phyloP scores from a whole-genome alignment of 2,888 invertebrate species.

The Coremacera marginata region DNA sequence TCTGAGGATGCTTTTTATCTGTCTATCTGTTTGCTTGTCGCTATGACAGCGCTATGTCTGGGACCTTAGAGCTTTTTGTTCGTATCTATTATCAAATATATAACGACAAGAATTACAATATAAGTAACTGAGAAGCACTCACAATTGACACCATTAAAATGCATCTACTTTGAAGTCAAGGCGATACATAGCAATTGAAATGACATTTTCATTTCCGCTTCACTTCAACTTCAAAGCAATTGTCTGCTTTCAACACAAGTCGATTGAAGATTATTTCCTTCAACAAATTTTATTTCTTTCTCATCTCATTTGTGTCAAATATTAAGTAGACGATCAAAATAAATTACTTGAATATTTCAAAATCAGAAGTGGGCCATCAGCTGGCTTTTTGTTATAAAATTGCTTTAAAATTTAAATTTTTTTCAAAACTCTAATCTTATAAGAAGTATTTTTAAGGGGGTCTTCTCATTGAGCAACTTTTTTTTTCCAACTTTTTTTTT shows the following conservation, averaged over 20 bases:
- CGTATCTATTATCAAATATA: not conserved
- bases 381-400: too few species aligned
- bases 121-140: not conserved
- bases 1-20: too few species aligned
- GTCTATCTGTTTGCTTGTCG: too few species aligned
- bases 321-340: not conserved
- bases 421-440: too few species aligned
- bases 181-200: constrained; percentile 3
- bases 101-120: not conserved
- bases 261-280: not conserved
- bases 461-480: too few species aligned
- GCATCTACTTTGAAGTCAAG: not conserved
- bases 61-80: too few species aligned
- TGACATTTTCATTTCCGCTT: constrained; percentile 11
- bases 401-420: too few species aligned
- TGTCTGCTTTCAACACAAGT: not conserved
- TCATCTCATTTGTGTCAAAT: not conserved
- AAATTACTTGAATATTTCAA: too few species aligned
- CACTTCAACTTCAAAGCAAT: not conserved
- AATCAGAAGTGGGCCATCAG: too few species aligned
- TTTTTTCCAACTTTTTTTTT: too few species aligned
- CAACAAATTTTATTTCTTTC: not conserved
- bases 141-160: constrained; percentile 15
- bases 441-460: too few species aligned
- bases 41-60: too few species aligned